Base-by-base conservation (phyloP, 2,888 invertebrate species). In the Subacronicta megacephala region DNA sequence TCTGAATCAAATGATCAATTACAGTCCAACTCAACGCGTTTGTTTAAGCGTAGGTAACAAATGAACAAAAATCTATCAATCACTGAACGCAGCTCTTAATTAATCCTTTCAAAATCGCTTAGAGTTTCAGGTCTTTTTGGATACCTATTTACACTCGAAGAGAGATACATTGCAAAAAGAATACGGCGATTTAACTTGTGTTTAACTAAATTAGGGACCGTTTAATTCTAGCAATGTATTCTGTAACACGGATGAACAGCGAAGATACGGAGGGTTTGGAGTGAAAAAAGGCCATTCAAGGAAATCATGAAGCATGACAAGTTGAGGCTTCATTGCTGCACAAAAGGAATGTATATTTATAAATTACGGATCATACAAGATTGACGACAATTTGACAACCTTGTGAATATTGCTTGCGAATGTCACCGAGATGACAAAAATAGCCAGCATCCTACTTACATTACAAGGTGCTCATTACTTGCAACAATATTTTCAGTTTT, bases 1-100 rank as follows among this genome's bases (percentile, higher is more conserved):
- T 83, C 78, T 71, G 72, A 75, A 80, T 78, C 74, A 73, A 81
- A 62, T 49, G 65, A 69, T 70, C 54, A 44, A 68, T 62, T 43
- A 62, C 23, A 36, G 17, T 12, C 33, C 35, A 49, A 68, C 57
- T 59, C 50, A 72, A 49, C 51, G 41, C 42, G 50, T 56, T 64
- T 61, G 65, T 65, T 62, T 40, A 63, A 64, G 52, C 52, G 26
- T 53, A n/a, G n/a, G n/a, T n/a, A n/a, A n/a, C 41, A 56, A 44
- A 41, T 37, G 42, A 64, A 64, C 64, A 60, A 56, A 67, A 58
- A 70, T 54, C 58, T 31, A 67, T 68, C 54, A 67, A 67, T 71
- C 70, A 56, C 26, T 46, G 23, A 38, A 40, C 42, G 16, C 40
- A n/a, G n/a, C 52, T 41, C 53, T 51, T 63, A 43, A 68, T 65